A percentile compares a stretch with the other conserved stretches of the same genome.
Conservation (phyloP, 2,888 invertebrate species). For the Syritta pipiens region DNA sequence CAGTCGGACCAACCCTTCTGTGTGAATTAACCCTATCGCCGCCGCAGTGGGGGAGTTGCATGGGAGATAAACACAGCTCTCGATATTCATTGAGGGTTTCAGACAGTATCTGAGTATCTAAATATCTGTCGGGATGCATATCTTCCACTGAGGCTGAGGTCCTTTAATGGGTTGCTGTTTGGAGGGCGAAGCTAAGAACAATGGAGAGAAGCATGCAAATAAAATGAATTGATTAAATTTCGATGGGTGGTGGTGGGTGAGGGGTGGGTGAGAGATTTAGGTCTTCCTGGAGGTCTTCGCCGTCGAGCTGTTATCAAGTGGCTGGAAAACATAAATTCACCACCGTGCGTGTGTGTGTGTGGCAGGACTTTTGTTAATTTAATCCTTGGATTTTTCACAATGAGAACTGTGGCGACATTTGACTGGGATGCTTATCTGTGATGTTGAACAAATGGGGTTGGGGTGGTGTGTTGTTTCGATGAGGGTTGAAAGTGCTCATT, state of each 20-base stretch:
- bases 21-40: conserved; percentile 46
- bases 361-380: conserved; percentile 24
- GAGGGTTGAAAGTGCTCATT: too few relatives aligned
- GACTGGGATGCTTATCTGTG: conserved; percentile 31
- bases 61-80: conserved; percentile 29
- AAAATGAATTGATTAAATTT: conserved; percentile 79
- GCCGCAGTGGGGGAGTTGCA: not conserved
- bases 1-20: conserved; percentile 31
- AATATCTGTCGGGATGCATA: conserved; percentile 11
- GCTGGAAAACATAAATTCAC: conserved; percentile 21
- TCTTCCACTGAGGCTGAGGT: conserved; percentile 4
- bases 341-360: not conserved
- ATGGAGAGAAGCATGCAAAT: conserved; percentile 71
- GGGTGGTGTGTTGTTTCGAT: too few relatives aligned
- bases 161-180: not conserved
- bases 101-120: conserved; percentile 10
- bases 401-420: conserved; percentile 43
- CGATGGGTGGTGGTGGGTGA: conserved; percentile 71
- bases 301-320: conserved; percentile 42
- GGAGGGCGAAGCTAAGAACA: conserved; percentile 31
- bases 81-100: conserved; percentile 56
- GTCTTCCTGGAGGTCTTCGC: conserved; percentile 1
- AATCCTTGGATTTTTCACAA: not conserved
- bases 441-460: conserved; percentile 18
- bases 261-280: too few relatives aligned